Conservation (phyloP, 2,888 invertebrate genomes). For the Drosophila falleni region DNA sequence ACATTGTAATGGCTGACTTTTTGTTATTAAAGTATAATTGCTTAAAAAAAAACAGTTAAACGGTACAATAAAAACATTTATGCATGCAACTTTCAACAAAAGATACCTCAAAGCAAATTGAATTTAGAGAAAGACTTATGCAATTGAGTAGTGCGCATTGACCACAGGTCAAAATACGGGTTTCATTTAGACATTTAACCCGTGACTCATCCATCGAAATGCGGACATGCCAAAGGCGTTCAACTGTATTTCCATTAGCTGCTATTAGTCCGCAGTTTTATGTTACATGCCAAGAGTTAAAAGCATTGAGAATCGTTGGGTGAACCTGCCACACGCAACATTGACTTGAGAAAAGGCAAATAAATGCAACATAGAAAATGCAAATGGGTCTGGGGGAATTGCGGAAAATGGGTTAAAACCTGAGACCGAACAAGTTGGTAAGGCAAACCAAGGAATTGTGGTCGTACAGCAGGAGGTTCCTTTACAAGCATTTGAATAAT, state of each 20-base stretch:
- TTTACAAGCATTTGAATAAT: constrained; percentile 67
- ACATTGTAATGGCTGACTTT: too few relatives aligned
- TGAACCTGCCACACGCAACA: constrained; percentile 54
- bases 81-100: neutral
- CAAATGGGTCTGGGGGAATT: constrained; percentile 26
- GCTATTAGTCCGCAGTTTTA: constrained; percentile 64
- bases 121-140: neutral
- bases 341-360: constrained; percentile 20
- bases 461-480: constrained; percentile 19
- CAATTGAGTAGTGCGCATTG: constrained; percentile 2
- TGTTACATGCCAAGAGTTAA: constrained; percentile 55
- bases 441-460: constrained; percentile 6
- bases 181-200: constrained; percentile 25
- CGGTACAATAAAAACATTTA: neutral
- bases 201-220: constrained; percentile 19
- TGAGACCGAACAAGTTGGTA: constrained; percentile 3
- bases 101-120: neutral
- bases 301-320: constrained; percentile 34
- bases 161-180: constrained; percentile 8
- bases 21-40: neutral
- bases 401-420: constrained; percentile 18
- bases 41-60: neutral
- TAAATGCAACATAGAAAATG: constrained; percentile 37
- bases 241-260: constrained; percentile 57
- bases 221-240: constrained; percentile 14